These are phyloP conservation scores for Patagioenas fasciata DNA, from an alignment of 2,113 vertebrate genomes.

Conservation along the genomic window DNA sequence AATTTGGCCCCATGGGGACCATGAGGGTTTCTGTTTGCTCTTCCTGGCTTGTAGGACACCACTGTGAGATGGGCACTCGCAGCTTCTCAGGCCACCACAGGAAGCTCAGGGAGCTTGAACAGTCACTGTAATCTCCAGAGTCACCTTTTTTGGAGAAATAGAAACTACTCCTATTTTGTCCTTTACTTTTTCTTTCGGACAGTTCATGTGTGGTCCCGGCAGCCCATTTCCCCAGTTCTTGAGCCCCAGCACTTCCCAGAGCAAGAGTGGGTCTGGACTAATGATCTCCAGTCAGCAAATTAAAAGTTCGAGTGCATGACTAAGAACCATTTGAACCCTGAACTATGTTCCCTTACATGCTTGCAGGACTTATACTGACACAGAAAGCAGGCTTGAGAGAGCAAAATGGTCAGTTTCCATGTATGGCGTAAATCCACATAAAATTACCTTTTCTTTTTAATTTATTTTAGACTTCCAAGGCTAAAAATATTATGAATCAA, in stretches of 20 bases:
- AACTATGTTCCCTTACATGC: background rate
- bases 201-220: background rate
- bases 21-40: background rate
- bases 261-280: background rate
- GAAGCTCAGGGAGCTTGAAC: background rate
- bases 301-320: background rate
- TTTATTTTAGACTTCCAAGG: background rate
- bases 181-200: background rate
- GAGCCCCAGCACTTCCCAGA: background rate
- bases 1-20: background rate
- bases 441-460: background rate
- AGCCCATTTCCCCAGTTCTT: background rate
- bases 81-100: background rate
- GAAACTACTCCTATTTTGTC: background rate
- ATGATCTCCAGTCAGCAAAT: background rate
- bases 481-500: background rate
- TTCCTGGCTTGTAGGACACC: background rate
- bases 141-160: background rate
- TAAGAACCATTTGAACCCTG: background rate
- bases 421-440: background rate
- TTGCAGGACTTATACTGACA: background rate
- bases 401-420: background rate
- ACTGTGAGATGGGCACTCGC: background rate
- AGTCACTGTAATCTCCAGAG: background rate
- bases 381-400: background rate